Conservation (phyloP, 2,888 invertebrate genomes). For the Drosophila birchii region DNA sequence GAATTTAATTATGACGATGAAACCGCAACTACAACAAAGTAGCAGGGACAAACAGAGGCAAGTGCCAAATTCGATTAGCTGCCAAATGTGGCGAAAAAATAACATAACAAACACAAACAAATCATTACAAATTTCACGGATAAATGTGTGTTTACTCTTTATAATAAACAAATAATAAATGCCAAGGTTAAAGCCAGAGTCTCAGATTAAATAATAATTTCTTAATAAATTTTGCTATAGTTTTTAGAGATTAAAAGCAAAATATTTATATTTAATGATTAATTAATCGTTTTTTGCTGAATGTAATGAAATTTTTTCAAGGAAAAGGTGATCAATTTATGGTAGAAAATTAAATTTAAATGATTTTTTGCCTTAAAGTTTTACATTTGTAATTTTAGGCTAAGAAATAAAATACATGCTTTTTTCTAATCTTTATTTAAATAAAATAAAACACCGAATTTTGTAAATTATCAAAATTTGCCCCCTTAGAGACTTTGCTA, state of each 20-base stretch:
- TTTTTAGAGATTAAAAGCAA: neutral
- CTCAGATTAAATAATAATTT: neutral
- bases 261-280: too few species aligned
- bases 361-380: too few species aligned
- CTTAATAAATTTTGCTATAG: neutral
- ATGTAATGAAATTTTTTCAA: too few species aligned
- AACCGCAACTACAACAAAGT: slow-evolving; percentile 13
- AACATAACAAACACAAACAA: neutral
- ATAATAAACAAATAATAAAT: neutral
- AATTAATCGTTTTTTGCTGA: too few species aligned
- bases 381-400: too few species aligned
- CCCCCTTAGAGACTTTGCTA: neutral
- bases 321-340: too few species aligned
- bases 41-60: neutral
- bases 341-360: too few species aligned
- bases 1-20: slow-evolving; percentile 4
- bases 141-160: neutral
- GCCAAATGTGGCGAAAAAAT: slow-evolving; percentile 18
- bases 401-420: too few species aligned
- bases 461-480: neutral
- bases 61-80: slow-evolving; percentile 27
- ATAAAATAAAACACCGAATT: too few species aligned
- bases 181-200: neutral
- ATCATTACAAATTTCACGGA: slow-evolving; percentile 1
- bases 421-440: too few species aligned